phyloP scores from a whole-genome alignment of 2,888 invertebrate species.

The Ptychoptera albimana region DNA sequence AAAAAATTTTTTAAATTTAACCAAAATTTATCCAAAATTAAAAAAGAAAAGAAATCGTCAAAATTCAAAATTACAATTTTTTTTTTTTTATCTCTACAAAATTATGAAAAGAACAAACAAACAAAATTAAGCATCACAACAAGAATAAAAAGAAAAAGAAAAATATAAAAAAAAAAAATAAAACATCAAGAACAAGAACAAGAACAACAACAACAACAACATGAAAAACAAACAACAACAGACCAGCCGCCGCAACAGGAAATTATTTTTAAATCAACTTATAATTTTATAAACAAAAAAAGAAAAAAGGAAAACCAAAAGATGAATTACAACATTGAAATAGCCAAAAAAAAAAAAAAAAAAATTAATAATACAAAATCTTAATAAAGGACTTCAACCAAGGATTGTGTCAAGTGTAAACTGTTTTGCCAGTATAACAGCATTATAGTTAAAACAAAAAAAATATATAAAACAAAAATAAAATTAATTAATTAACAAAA shows the following conservation, averaged over 20 bases:
- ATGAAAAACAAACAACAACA: conserved; percentile 6
- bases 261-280: background rate
- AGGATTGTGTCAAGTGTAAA: conserved; percentile 13
- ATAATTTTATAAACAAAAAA: conserved; percentile 7
- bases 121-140: conserved; percentile 6
- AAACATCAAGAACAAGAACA: background rate
- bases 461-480: conserved; percentile 8
- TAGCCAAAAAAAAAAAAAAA: conserved; percentile 9
- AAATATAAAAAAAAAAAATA: conserved; percentile 1
- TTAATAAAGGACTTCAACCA: conserved; percentile 9
- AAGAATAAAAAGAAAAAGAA: background rate
- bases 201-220: background rate
- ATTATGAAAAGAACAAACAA: too few species aligned
- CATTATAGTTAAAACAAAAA: conserved; percentile 8
- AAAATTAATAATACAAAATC: conserved; percentile 10
- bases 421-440: conserved; percentile 13
- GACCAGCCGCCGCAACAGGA: conserved; percentile 5
- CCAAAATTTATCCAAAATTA: conserved; percentile 7
- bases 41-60: conserved; percentile 6
- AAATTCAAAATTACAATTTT: too few species aligned
- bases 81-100: too few species aligned
- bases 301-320: conserved; percentile 6
- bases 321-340: conserved; percentile 3
- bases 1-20: conserved; percentile 12
- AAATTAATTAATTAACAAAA: conserved; percentile 4